A percentile compares a stretch with the other conserved stretches of the same genome.
Evolutionary conservation across 2,797 vertebrate species (phyloP).

Genomic region (Sebastes glaucus): DNA sequence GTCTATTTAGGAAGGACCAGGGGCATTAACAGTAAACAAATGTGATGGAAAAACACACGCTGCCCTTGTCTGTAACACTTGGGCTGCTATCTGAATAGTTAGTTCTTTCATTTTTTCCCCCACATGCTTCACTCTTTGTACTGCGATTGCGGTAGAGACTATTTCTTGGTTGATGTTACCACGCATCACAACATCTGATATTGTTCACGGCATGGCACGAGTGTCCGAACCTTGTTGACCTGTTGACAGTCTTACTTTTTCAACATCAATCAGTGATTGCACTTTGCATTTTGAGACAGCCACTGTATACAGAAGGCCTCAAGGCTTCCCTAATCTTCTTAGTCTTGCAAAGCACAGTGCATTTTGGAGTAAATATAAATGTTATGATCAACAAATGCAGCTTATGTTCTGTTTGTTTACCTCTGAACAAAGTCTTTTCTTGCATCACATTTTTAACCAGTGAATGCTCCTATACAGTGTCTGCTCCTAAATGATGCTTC

Average conservation of each 20-base stretch:
- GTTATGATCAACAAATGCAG: neutral
- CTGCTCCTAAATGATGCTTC: neutral
- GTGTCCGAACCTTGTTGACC: neutral
- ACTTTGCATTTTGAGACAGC: neutral
- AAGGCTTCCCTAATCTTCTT: neutral
- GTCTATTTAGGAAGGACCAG: conserved; percentile 54
- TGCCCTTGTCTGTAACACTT: neutral
- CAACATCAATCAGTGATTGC: neutral
- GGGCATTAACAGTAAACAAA: conserved; percentile 47
- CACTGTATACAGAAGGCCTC: neutral
- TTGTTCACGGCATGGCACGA: neutral
- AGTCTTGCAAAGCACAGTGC: neutral
- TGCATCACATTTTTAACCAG: neutral
- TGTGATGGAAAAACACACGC: conserved; percentile 11
- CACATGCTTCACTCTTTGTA: neutral
- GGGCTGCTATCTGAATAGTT: neutral
- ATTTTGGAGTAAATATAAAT: neutral
- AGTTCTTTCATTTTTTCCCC: neutral
- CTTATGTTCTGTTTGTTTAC: neutral
- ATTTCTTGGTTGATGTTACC: neutral
- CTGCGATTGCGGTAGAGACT: neutral
- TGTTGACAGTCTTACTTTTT: fast-evolving
- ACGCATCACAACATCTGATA: neutral
- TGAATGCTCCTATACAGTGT: neutral
- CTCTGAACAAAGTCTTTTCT: neutral